Evolutionary conservation across 1,140 invertebrate genomes (phyloP), one percentile per base, ranked within the genome.

Genomic region (Trichonephila clavata): DNA sequence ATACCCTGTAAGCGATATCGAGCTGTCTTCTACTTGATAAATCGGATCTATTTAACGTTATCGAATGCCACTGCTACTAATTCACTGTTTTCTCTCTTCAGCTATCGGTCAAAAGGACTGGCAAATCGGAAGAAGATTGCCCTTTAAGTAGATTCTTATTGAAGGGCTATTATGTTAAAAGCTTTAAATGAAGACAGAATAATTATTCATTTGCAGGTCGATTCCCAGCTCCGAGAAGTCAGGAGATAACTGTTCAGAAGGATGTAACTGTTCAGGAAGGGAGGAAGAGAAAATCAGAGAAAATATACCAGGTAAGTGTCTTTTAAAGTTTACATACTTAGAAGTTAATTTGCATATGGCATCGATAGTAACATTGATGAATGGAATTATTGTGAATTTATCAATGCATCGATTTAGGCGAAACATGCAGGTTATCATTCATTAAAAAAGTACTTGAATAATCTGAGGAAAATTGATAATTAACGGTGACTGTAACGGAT

Each of bases 211-310:
- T 90, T 90, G 43, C 89, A 90, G 89, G 89, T 90, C 89, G 89
- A 90, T 90, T 20, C 89, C 89, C 10, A 90, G 71, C 57, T 94
- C 93, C 5, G 93, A 94, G 50, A 94, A 94, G 61, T 89, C 93
- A 24, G 93, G 86, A 50, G 93, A 94, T 90, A 94, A 89, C 77
- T 94, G 93, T 20, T 94, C 93, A 20, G 93, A 94, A 59, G 87
- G 93, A 5, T 94, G 93, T 18, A 89, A 87, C 57, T 94, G 87
- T 71, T 83, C 93, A 18, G 93, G 93, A 60, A 87, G 92, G 20
- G 92, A 93, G 20, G 93, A 94, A 57, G 93, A 94, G 57, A 94
- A 94, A 43, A 84, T 94, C 13, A n/a, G 93, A 14, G 93, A 94
- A 39, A 94, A 94, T 71, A 94, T 94, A 16, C 93, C 93, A 84